Percentiles rank a stretch among this genome's conserved stretches.
phyloP scores from a whole-genome alignment of 2,888 invertebrate species.

The Epinotia ramella region DNA sequence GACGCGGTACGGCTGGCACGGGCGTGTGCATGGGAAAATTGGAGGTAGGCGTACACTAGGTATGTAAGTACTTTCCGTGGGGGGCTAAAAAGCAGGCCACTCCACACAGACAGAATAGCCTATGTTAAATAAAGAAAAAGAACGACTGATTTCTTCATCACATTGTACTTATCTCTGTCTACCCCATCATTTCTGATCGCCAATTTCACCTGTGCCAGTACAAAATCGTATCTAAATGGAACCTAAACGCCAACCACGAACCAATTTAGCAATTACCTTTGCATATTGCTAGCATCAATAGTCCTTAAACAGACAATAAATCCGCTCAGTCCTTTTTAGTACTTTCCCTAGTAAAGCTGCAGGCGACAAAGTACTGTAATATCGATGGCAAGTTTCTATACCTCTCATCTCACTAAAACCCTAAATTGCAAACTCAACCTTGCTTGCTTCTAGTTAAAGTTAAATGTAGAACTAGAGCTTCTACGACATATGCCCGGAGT shows the following conservation, averaged over 20 bases:
- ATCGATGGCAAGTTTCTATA: slow-evolving; percentile 47
- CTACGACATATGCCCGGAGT: background rate
- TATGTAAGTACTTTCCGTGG: no score
- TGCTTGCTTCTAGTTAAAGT: background rate
- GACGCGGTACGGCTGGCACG: no score
- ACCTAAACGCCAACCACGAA: slow-evolving; percentile 15
- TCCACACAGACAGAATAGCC: no score
- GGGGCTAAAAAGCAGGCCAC: no score
- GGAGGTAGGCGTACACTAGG: no score
- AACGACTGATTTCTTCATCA: background rate
- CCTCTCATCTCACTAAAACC: background rate
- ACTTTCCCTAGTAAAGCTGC: slow-evolving; percentile 34
- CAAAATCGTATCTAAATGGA: slow-evolving; percentile 24
- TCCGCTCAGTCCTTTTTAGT: slow-evolving; percentile 47
- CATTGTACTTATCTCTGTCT: background rate
- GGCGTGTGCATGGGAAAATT: no score
- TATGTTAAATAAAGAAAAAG: background rate
- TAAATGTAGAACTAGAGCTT: background rate
- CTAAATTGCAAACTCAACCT: slow-evolving; percentile 2
- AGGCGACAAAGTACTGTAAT: slow-evolving; percentile 48
- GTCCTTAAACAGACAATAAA: slow-evolving; percentile 47
- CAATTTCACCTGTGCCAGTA: slow-evolving; percentile 10
- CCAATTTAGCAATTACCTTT: slow-evolving; percentile 43
- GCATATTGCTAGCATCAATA: slow-evolving; percentile 39
- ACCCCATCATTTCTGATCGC: background rate